These are phyloP conservation scores for Battus philenor DNA, from an alignment of 1,140 invertebrate genomes.

Conservation along the genomic window DNA sequence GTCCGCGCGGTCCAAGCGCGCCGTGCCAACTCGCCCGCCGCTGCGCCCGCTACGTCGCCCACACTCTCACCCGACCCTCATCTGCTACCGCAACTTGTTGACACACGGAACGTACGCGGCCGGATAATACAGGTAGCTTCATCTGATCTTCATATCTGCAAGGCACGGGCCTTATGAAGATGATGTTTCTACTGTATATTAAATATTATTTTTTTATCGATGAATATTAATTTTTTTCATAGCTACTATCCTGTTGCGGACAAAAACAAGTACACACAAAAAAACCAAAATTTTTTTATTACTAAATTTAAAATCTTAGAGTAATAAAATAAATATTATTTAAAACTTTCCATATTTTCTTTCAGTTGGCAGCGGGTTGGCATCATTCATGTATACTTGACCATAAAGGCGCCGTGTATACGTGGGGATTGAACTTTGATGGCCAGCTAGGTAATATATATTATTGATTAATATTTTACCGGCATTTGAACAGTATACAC, in stretches of 20 bases:
- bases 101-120: constrained; percentile 35
- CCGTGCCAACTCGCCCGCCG: constrained; percentile 13
- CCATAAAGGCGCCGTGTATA: constrained; percentile 46
- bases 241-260: no score
- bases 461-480: background rate
- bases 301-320: background rate
- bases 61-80: constrained; percentile 29
- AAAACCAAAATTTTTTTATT: background rate
- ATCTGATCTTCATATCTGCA: no score
- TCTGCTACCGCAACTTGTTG: constrained; percentile 32
- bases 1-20: constrained; percentile 45
- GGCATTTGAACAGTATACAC: no score
- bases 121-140: constrained; percentile 34
- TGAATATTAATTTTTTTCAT: background rate
- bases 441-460: constrained; percentile 50
- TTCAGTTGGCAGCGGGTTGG: constrained; percentile 60
- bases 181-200: background rate
- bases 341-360: constrained; percentile 18
- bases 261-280: no score
- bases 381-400: constrained; percentile 59
- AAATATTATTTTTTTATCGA: background rate
- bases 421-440: constrained; percentile 65
- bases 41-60: constrained; percentile 2
- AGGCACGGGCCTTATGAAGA: no score
- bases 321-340: background rate